A percentile compares a stretch with the other conserved stretches of the same genome.
These are phyloP conservation scores for Parambassis ranga DNA, from an alignment of 2,797 vertebrate genomes.

Conservation along the genomic window DNA sequence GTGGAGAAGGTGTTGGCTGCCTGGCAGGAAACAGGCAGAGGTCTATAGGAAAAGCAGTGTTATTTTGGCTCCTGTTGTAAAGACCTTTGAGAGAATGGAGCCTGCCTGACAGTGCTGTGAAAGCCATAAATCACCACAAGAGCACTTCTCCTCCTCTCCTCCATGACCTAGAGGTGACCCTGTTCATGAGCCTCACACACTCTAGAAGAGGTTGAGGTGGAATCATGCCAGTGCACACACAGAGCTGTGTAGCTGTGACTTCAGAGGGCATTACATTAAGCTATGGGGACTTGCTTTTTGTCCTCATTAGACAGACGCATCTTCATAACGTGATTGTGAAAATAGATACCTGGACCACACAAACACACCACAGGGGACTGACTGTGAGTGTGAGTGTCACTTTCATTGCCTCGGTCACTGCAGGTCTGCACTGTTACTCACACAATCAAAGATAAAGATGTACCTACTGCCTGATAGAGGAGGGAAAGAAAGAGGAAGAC, in stretches of 20 bases:
- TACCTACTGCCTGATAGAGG: too few species aligned
- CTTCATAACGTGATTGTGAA: too few species aligned
- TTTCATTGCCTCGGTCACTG: not conserved
- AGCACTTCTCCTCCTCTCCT: constrained; percentile 59
- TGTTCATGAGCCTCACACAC: constrained; percentile 4
- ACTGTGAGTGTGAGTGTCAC: constrained; percentile 9
- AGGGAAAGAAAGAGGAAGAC: too few species aligned
- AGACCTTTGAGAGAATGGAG: constrained; percentile 73
- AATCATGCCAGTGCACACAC: too few species aligned
- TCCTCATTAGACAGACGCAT: too few species aligned
- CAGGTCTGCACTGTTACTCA: not conserved
- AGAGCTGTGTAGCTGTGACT: too few species aligned
- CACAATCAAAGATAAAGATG: not conserved
- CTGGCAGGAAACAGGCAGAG: constrained; percentile 22
- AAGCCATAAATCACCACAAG: constrained; percentile 75
- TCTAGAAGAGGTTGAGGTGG: too few species aligned
- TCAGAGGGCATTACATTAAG: too few species aligned
- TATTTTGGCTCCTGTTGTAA: constrained; percentile 66
- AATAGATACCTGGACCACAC: too few species aligned
- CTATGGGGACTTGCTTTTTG: too few species aligned
- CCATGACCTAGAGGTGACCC: constrained; percentile 67
- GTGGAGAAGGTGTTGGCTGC: constrained; percentile 6
- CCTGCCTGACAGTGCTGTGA: constrained; percentile 60
- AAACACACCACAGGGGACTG: too few species aligned
- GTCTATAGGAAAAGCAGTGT: constrained; percentile 49